A percentile compares a stretch with the other conserved stretches of the same genome.
Evolutionary conservation across 2,797 vertebrate species (phyloP).

Genomic region (Spinus pinus): DNA sequence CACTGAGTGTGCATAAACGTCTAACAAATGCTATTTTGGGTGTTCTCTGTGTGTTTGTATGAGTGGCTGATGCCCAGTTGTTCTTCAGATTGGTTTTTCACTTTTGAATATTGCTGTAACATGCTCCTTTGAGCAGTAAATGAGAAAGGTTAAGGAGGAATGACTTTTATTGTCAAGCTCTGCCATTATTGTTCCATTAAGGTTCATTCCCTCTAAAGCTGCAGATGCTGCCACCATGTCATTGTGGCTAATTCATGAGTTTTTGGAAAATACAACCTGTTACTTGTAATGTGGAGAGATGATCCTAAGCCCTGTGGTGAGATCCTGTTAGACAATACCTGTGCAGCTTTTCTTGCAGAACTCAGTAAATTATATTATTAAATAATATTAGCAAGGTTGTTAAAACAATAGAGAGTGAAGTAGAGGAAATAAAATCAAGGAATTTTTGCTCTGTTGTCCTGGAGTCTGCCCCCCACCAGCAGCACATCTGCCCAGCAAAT

Average conservation of each 20-base stretch:
- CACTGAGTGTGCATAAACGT: not conserved
- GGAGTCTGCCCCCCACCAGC: not conserved
- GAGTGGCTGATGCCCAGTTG: not conserved
- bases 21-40: not conserved
- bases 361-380: not conserved
- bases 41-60: not conserved
- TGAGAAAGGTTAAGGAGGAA: not conserved
- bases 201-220: not conserved
- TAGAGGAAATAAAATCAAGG: not conserved
- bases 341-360: not conserved
- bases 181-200: not conserved
- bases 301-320: fast-evolving
- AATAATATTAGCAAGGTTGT: not conserved
- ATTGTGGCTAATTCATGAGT: no score
- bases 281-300: not conserved
- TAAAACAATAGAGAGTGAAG: not conserved
- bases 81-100: not conserved
- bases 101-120: not conserved
- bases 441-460: not conserved
- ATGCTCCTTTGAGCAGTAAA: not conserved
- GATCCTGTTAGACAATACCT: not conserved
- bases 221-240: not conserved
- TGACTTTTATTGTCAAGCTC: not conserved
- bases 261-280: not conserved
- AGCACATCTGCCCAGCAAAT: not conserved